phyloP scores from a whole-genome alignment of 2,797 vertebrate species.

The Gallinago solitaria region DNA sequence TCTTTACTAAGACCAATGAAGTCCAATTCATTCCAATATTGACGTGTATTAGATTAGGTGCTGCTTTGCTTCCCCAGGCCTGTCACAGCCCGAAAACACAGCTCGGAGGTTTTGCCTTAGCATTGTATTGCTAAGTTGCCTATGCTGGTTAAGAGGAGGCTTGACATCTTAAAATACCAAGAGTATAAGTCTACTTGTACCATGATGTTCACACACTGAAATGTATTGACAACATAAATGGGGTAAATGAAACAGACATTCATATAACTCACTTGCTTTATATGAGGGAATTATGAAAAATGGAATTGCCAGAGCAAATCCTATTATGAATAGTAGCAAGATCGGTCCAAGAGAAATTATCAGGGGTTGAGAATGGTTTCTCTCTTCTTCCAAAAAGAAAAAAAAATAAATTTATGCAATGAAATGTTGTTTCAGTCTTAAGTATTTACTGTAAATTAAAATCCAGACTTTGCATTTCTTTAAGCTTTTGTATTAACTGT shows the following conservation, averaged over 20 bases:
- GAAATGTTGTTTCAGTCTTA: not conserved
- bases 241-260: not conserved
- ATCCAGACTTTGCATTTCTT: not conserved
- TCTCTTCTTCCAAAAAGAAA: not conserved
- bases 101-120: not conserved
- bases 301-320: constrained; percentile 22
- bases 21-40: not conserved
- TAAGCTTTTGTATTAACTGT: not conserved
- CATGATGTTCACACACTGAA: not conserved
- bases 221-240: not conserved
- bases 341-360: constrained; percentile 19
- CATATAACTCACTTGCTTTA: constrained; percentile 74
- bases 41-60: not conserved
- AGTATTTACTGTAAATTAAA: not conserved
- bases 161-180: not conserved
- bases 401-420: not conserved
- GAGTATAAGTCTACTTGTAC: not conserved
- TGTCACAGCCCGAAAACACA: not conserved
- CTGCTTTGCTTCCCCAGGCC: not conserved
- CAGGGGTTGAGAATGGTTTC: not conserved
- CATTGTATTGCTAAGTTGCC: not conserved
- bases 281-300: constrained; percentile 55
- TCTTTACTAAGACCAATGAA: not conserved
- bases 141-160: not conserved
- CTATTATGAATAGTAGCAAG: constrained; percentile 2